These are phyloP conservation scores for Idaea aversata DNA, from an alignment of 2,888 invertebrate genomes.

Conservation along the genomic window DNA sequence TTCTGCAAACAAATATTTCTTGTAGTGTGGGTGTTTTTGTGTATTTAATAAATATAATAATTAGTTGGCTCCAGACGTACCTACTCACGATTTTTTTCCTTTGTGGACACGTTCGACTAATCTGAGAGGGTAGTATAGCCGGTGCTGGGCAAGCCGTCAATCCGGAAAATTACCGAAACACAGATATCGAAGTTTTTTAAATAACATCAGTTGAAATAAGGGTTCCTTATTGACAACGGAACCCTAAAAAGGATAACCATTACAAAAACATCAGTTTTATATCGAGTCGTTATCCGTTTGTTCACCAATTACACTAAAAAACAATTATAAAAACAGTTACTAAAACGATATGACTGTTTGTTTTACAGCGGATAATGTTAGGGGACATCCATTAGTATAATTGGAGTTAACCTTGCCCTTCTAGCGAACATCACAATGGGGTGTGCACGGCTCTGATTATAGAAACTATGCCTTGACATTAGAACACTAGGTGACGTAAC, in stretches of 20 bases:
- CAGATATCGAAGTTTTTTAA: too few relatives aligned
- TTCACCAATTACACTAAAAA: neutral
- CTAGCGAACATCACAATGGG: constrained; percentile 17
- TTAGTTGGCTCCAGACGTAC: too few relatives aligned
- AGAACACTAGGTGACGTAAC: neutral
- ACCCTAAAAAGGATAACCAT: neutral
- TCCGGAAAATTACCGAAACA: too few relatives aligned
- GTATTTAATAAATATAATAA: too few relatives aligned
- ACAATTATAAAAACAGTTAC: neutral
- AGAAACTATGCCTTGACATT: neutral
- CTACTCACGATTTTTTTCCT: too few relatives aligned
- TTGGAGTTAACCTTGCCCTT: constrained; percentile 38
- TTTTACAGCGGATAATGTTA: constrained; percentile 12
- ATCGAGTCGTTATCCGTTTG: neutral
- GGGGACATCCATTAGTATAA: constrained; percentile 33
- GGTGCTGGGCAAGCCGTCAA: too few relatives aligned
- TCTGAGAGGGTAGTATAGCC: too few relatives aligned
- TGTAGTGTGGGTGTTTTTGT: too few relatives aligned
- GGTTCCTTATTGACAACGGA: neutral
- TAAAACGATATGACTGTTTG: neutral
- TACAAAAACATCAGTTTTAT: neutral
- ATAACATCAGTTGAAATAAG: too few relatives aligned
- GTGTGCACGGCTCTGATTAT: constrained; percentile 20
- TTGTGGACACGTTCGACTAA: too few relatives aligned
- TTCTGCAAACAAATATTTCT: too few relatives aligned